Evolutionary conservation across 2,797 vertebrate genomes (phyloP).

Genomic region (Champsocephalus gunnari): DNA sequence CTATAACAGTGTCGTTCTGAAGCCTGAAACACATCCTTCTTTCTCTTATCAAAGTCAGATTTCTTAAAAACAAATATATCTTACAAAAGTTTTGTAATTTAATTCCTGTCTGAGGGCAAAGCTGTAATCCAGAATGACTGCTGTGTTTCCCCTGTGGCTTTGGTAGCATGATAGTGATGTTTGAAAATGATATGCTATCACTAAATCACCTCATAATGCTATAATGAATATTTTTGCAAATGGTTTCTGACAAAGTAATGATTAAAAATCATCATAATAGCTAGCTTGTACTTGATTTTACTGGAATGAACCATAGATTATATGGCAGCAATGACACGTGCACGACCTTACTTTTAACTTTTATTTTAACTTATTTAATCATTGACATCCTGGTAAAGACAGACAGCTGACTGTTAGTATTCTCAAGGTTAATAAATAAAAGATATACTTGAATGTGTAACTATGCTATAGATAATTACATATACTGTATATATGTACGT

Average conservation of each 20-base stretch:
- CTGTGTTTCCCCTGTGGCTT: not conserved
- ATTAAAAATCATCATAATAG: not conserved
- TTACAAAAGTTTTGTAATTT: not conserved
- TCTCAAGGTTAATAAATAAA: slow-evolving; percentile 48
- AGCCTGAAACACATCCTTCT: not conserved
- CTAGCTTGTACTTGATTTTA: not conserved
- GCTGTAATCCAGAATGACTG: not conserved
- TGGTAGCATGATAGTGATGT: slow-evolving; percentile 16
- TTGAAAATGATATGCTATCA: slow-evolving; percentile 14
- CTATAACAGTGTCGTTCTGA: not conserved
- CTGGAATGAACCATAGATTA: not conserved
- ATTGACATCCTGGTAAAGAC: slow-evolving; percentile 23
- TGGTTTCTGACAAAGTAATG: not conserved
- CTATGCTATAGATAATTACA: slow-evolving; percentile 1
- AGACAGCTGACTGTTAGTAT: not conserved
- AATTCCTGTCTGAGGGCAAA: not conserved
- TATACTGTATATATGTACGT: not conserved
- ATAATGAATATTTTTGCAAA: slow-evolving; percentile 27
- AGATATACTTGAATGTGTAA: slow-evolving; percentile 8
- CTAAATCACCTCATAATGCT: slow-evolving; percentile 1
- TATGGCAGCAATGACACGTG: not conserved
- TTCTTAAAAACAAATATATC: not conserved
- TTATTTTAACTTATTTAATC: slow-evolving; percentile 32
- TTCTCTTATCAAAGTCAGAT: not conserved
- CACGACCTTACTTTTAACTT: not conserved